Conservation (phyloP, 2,797 vertebrate species). For the Etheostoma nigrum region DNA sequence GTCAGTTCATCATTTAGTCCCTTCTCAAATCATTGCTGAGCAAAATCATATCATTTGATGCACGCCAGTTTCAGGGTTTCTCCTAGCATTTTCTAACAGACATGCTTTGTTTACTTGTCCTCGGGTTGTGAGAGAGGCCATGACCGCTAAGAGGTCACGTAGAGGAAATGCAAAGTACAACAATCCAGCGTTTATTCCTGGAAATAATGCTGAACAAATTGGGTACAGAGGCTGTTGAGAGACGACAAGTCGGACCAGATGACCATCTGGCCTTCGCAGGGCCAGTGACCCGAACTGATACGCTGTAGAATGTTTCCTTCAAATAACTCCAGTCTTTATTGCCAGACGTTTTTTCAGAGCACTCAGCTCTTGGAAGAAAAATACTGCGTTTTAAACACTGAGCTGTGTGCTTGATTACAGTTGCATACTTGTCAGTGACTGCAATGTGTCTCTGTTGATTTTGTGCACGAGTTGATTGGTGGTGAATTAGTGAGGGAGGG, state of each 20-base stretch:
- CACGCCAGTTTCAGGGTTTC: background rate
- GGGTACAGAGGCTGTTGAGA: constrained; percentile 23
- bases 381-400: constrained; percentile 55
- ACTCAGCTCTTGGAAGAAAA: constrained; percentile 59
- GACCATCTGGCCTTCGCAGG: constrained; percentile 58
- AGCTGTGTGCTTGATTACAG: constrained; percentile 50
- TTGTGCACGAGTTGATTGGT: constrained; percentile 27
- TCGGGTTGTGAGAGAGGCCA: constrained; percentile 16
- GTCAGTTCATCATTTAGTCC: constrained; percentile 7
- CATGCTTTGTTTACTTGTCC: background rate
- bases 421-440: background rate
- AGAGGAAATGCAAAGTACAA: constrained; percentile 31
- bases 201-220: constrained; percentile 36
- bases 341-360: constrained; percentile 24
- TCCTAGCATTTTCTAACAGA: background rate
- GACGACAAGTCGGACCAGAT: constrained; percentile 43
- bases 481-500: constrained; percentile 32
- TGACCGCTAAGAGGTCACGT: constrained; percentile 14
- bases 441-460: constrained; percentile 26
- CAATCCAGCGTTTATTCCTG: constrained; percentile 35
- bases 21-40: background rate
- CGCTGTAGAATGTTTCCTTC: constrained; percentile 27
- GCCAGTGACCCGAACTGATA: constrained; percentile 57
- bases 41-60: background rate
- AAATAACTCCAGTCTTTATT: constrained; percentile 45